Base-by-base conservation (phyloP, 2,113 vertebrate species). In the Tychaedon coryphoeus region DNA sequence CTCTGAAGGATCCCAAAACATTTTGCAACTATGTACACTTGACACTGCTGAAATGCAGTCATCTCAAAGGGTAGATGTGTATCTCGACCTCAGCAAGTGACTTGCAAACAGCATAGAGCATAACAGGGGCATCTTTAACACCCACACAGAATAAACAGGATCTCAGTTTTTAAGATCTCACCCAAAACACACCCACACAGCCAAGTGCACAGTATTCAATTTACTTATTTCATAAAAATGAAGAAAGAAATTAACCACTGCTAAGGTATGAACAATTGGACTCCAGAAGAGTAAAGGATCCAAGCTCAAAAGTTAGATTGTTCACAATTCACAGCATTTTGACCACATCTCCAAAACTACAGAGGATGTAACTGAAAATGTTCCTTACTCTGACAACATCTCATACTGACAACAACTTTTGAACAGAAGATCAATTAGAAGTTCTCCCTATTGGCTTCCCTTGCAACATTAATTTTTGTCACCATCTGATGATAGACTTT, bases 101-200 rank as follows among this genome's bases (percentile, higher is more conserved):
- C 48, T 53, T 72, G 51, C 25, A 47, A 90, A 83, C 36, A 78
- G 43, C 71, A 40, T 20, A 58, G 0, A 86, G 47, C 24, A 0
- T 48, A 92, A 86, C 64, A 88, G 51, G 43, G 61, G 86, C 67
- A 92, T 80, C 86, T 95, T 87, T 45, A 74, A 84, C 86, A 51
- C 76, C 79, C 83, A 81, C 72, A 29, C 19, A 89, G 51, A 84
- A 95, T 66, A 93, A 96, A 93, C 40, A 87, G 48, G 48, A 84
- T 81, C 88, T 87, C 79, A 56, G 40, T 75, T 93, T 93, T 88
- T 70, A 67, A 78, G 40, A 51, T 42, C 72, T 64, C 60, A 71
- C 92, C 83, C 89, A 96, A 92, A 94, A 93, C 56, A 92, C 65
- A 75, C 86, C 91, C 76, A 89, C 83, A 57, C 6, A 84, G 69